Evolutionary conservation across 2,113 vertebrate species (phyloP), one percentile per base, ranked within the genome.

Genomic region (Neodontobutis hainanensis): DNA sequence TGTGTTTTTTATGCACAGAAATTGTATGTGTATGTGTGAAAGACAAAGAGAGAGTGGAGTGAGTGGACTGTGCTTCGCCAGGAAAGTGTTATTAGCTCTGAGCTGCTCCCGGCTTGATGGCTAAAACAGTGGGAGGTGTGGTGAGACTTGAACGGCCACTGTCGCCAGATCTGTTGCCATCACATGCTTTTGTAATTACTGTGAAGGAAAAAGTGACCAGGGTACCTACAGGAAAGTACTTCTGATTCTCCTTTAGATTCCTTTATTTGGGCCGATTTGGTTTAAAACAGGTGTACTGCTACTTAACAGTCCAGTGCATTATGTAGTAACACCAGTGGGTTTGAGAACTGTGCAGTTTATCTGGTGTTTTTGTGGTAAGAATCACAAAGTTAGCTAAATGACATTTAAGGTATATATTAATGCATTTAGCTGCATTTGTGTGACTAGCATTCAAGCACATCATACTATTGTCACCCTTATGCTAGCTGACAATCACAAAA

Each of bases 61-160:
- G 11, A 11, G 51, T 65, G 63, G 75, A 73, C 63, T 53, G 61
- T 45, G 48, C 68, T 73, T 65, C 63, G 78, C 76, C 77, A 83
- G 80, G 72, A 85, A 83, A 86, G 76, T 82, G 77, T 32, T 78
- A 65, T 78, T 77, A 78, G 72, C 67, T 66, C n/a, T 8, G 52
- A 59, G 71, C 56, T 57, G 66, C 61, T 80, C 70, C 50, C 69
- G 61, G 49, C 44, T 78, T 88, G 78, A 89, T 89, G 76, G 80
- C 70, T 83, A 79, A 85, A 89, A 82, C 75, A 85, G 86, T 57
- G 62, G 71, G 64, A 79, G 82, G 85, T 77, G 78, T 77, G 83
- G 84, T 83, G 68, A 82, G 79, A 80, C 84, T 77, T 65, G 40
- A 60, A 85, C 58, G 56, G 59, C 56, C 71, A 69, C 68, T 82